These are phyloP conservation scores for Heterodera filipjevi DNA, from an alignment of 2,888 invertebrate genomes.

Conservation along the genomic window DNA sequence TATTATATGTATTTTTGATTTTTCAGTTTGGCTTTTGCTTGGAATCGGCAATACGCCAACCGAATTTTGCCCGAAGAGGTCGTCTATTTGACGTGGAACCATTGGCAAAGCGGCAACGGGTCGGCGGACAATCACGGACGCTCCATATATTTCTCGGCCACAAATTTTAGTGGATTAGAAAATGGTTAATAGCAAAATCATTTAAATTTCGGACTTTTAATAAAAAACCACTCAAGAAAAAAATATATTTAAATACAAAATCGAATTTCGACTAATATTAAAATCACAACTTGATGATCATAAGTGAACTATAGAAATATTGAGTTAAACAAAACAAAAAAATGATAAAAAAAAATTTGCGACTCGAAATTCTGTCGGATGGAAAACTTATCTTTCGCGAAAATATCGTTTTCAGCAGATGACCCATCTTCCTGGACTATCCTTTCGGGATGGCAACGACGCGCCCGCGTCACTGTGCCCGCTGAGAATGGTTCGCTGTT, in stretches of 20 bases:
- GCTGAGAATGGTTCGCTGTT: not conserved
- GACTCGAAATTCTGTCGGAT: too few relatives aligned
- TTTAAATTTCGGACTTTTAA: too few relatives aligned
- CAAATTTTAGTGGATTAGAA: not conserved
- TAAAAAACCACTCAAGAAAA: too few relatives aligned
- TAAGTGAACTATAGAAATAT: too few relatives aligned
- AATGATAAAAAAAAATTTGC: too few relatives aligned
- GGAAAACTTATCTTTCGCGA: too few relatives aligned
- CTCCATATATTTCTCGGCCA: not conserved
- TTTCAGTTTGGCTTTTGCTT: not conserved
- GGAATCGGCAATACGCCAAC: not conserved
- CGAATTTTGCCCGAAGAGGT: not conserved
- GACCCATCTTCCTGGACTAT: not conserved
- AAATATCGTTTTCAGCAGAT: not conserved
- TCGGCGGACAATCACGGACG: not conserved
- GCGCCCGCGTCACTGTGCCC: not conserved
- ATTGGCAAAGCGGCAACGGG: not conserved
- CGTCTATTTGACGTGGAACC: not conserved
- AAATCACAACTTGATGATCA: too few relatives aligned
- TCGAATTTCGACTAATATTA: too few relatives aligned
- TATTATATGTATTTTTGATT: not conserved
- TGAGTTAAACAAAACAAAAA: too few relatives aligned
- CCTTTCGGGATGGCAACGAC: not conserved
- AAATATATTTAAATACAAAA: too few relatives aligned
- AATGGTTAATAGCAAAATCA: not conserved